Percentiles rank a stretch among this genome's conserved stretches.
Evolutionary conservation across 2,113 vertebrate genomes (phyloP).

Genomic region (Puma concolor): DNA sequence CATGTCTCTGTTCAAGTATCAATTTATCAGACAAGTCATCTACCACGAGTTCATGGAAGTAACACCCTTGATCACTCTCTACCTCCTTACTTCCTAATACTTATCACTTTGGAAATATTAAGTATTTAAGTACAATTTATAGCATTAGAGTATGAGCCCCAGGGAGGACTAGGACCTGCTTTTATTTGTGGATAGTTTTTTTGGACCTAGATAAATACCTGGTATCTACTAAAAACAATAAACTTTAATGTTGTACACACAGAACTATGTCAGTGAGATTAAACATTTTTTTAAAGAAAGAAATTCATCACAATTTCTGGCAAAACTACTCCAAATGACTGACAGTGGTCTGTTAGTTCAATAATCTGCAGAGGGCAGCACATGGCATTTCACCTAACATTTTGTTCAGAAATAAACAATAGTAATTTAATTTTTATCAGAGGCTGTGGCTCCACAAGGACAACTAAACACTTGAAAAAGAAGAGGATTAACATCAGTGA

Average conservation of each 20-base stretch:
- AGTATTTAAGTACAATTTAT: not conserved
- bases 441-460: not conserved
- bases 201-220: not conserved
- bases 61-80: not conserved
- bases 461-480: not conserved
- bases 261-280: not conserved
- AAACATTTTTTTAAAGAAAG: not conserved
- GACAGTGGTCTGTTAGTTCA: not conserved
- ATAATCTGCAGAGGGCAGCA: not conserved
- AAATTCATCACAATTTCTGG: not conserved
- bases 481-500: conserved; percentile 33
- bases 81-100: not conserved
- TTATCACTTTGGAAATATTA: not conserved
- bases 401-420: conserved; percentile 36
- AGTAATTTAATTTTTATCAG: conserved; percentile 49
- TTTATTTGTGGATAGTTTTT: not conserved
- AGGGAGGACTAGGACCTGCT: not conserved
- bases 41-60: not conserved
- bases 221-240: not conserved
- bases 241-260: not conserved
- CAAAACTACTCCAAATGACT: not conserved
- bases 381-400: not conserved
- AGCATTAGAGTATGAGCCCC: not conserved
- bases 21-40: not conserved
- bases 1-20: not conserved